phyloP scores from a whole-genome alignment of 2,113 vertebrate genomes.

The Steatornis caripensis region DNA sequence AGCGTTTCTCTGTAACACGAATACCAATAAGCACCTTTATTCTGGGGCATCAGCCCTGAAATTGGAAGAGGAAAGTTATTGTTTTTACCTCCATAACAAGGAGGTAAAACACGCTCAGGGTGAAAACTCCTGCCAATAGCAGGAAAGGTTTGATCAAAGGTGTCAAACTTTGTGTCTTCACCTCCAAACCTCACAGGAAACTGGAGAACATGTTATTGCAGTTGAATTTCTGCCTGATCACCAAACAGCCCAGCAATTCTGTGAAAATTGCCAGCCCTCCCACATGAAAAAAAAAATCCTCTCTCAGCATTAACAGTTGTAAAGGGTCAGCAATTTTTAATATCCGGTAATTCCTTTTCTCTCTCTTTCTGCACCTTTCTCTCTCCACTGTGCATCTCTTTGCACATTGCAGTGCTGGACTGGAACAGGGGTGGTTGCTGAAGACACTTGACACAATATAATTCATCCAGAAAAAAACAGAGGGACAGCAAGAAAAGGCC shows the following conservation, averaged over 20 bases:
- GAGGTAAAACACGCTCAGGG: neutral
- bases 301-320: neutral
- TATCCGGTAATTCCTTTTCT: neutral
- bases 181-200: slow-evolving; percentile 34
- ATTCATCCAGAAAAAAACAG: neutral
- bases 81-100: neutral
- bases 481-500: neutral
- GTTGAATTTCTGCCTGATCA: slow-evolving; percentile 46
- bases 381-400: neutral
- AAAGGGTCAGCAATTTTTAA: slow-evolving; percentile 35
- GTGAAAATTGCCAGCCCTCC: slow-evolving; percentile 42
- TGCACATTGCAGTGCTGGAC: neutral
- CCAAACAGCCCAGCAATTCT: slow-evolving; percentile 21
- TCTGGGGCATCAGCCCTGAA: neutral
- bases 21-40: neutral
- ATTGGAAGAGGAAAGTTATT: neutral
- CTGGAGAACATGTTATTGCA: slow-evolving; percentile 31
- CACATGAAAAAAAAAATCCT: neutral
- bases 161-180: slow-evolving; percentile 18
- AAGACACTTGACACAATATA: neutral
- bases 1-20: neutral
- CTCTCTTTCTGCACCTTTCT: neutral
- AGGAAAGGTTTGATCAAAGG: slow-evolving; percentile 23
- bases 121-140: neutral
- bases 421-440: neutral